Base-by-base conservation (phyloP, 2,113 vertebrate species). In the Pterocles gutturalis region DNA sequence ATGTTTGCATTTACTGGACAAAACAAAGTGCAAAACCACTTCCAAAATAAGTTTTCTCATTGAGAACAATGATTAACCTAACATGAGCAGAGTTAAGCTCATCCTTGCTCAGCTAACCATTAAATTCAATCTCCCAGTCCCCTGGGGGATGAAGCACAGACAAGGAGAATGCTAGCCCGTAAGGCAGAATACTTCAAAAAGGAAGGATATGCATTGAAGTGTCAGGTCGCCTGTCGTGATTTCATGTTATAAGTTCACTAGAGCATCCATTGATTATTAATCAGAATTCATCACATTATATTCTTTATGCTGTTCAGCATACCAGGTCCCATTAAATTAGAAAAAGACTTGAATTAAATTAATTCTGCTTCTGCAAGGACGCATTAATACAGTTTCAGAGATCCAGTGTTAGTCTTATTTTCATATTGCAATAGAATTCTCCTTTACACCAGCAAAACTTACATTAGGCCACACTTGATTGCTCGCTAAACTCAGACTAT, bases 51-150 rank as follows among this genome's bases (percentile, higher is more conserved):
- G 38, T 77, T 86, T 91, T 77, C 90, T 90, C 54, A 66, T 49
- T 80, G 67, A 93, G 38, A 95, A 51, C 46, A 78, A 29, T 91
- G 34, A 91, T 90, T 77, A 93, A 73, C 16, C 76, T 90, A 88
- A 80, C 62, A 66, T 46, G 43, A 88, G 26, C 1, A 2, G 46
- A 83, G 64, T 81, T 90, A 89, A 94, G 76, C 71, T 90, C 87
- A 88, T 90, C 65, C 71, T 94, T 89, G 92, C 67, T 92, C 69
- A 95, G 66, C 64, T 96, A 96, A 86, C 75, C 86, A 88, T 95
- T 94, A 96, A 95, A 96, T 94, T 96, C 76, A 92, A 78, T 91
- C 83, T 96, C 65, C 33, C 69, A 36, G 3, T 75, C 34, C 45
- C 84, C 31, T 36, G 77, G 34, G 61, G 31, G 49, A 71, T 65